These are phyloP conservation scores for Drosophila kepulauana DNA, from an alignment of 1,140 invertebrate species.

Conservation along the genomic window DNA sequence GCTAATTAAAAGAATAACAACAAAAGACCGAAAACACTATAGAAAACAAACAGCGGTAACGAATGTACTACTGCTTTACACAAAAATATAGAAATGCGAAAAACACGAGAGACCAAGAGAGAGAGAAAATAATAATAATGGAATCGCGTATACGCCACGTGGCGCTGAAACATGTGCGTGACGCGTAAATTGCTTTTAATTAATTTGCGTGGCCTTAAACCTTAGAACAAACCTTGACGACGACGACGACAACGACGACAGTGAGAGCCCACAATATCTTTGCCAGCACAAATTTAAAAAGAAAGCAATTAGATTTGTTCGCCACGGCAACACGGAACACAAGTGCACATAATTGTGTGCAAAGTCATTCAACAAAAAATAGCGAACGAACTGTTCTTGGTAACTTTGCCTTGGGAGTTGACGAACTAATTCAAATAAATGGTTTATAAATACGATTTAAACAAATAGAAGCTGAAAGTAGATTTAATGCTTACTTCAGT, in stretches of 20 bases:
- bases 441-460: constrained; percentile 5
- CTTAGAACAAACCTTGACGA: constrained; percentile 31
- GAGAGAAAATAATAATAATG: constrained; percentile 18
- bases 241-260: constrained; percentile 1
- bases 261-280: constrained; percentile 23
- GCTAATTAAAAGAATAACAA: constrained; percentile 77
- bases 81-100: constrained; percentile 30
- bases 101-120: constrained; percentile 2
- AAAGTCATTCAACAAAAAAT: constrained; percentile 1
- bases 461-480: constrained; percentile 2
- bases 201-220: constrained; percentile 75
- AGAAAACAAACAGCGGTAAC: constrained; percentile 24
- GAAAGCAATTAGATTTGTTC: constrained; percentile 67
- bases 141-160: constrained; percentile 67
- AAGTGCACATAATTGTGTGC: constrained; percentile 15
- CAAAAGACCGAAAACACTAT: constrained; percentile 51
- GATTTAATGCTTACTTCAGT: constrained; percentile 10
- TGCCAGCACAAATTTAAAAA: constrained; percentile 45
- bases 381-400: not conserved
- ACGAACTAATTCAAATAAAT: constrained; percentile 14
- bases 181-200: constrained; percentile 75
- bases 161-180: constrained; percentile 57
- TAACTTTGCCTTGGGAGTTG: not conserved
- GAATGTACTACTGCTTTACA: not conserved
- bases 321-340: constrained; percentile 18